phyloP scores from a whole-genome alignment of 2,797 vertebrate species.

The Clarias fuscus region DNA sequence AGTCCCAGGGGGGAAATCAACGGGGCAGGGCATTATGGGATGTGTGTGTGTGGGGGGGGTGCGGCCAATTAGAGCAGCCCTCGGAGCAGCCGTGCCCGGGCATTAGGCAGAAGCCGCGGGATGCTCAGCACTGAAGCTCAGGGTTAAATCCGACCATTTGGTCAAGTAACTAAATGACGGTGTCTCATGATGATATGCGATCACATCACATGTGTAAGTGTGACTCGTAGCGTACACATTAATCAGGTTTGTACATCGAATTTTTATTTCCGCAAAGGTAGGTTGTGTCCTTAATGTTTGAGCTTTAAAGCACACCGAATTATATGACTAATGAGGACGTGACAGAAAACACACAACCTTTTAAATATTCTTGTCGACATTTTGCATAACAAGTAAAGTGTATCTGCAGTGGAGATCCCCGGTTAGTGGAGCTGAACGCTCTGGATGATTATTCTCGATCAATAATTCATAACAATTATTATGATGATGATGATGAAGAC shows the following conservation, averaged over 20 bases:
- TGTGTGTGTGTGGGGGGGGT: slow-evolving; percentile 72
- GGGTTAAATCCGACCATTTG: neutral
- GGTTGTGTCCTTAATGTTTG: too few relatives aligned
- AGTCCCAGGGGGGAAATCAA: slow-evolving; percentile 86
- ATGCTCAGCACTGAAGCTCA: neutral
- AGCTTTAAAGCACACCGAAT: too few relatives aligned
- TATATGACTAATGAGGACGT: too few relatives aligned
- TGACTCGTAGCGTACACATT: neutral
- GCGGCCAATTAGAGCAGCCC: slow-evolving; percentile 74
- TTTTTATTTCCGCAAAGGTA: too few relatives aligned
- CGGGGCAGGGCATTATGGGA: slow-evolving; percentile 79
- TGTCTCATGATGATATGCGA: neutral
- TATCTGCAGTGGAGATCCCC: neutral
- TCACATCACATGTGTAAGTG: neutral
- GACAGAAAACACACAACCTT: too few relatives aligned
- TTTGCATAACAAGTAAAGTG: neutral
- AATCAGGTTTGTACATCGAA: too few relatives aligned
- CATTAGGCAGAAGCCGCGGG: slow-evolving; percentile 47
- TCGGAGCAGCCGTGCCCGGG: slow-evolving; percentile 57
- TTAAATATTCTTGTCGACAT: neutral
- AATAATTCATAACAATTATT: neutral
- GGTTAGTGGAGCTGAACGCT: neutral
- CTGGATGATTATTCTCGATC: neutral
- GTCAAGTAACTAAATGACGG: neutral
- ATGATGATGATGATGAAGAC: neutral